Conservation (phyloP, 2,888 invertebrate genomes). For the Petrophora chlorosata region DNA sequence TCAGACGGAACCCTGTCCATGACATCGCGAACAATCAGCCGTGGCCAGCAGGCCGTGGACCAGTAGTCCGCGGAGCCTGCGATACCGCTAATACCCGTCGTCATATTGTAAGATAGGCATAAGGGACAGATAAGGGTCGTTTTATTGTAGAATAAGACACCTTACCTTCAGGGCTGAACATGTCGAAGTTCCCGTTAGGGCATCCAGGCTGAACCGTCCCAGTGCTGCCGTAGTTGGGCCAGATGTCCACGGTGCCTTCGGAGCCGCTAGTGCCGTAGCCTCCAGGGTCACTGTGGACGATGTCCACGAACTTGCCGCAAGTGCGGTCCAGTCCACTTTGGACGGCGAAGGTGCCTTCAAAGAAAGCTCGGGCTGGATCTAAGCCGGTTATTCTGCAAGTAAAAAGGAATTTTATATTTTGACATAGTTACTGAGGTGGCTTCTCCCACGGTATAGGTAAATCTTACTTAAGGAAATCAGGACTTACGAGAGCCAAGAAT, state of each 20-base stretch:
- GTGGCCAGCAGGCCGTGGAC: too few species aligned
- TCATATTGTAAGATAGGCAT: too few species aligned
- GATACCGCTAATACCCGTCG: too few species aligned
- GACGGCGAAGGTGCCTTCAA: slow-evolving; percentile 72
- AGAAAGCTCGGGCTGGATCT: slow-evolving; percentile 84
- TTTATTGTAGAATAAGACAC: not conserved
- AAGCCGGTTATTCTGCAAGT: slow-evolving; percentile 79
- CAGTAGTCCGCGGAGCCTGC: too few species aligned
- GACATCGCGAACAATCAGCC: too few species aligned
- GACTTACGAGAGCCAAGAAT: too few species aligned
- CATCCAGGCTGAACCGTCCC: slow-evolving; percentile 80
- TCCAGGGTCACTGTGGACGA: slow-evolving; percentile 87
- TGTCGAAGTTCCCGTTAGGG: slow-evolving; percentile 61
- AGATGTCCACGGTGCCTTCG: slow-evolving; percentile 82
- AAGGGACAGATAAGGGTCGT: too few species aligned
- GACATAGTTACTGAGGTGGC: too few species aligned
- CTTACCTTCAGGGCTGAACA: slow-evolving; percentile 64
- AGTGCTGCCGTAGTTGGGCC: slow-evolving; percentile 80
- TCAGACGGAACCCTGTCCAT: too few species aligned
- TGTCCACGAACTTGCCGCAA: slow-evolving; percentile 84
- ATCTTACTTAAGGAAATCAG: too few species aligned
- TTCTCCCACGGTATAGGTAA: too few species aligned
- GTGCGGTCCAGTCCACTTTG: slow-evolving; percentile 66
- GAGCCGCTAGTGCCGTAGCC: slow-evolving; percentile 79
- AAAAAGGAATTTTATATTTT: not conserved